Percentiles rank a stretch among this genome's conserved stretches.
These are phyloP conservation scores for Avahi laniger DNA, from an alignment of 2,797 vertebrate species.

Conservation along the genomic window DNA sequence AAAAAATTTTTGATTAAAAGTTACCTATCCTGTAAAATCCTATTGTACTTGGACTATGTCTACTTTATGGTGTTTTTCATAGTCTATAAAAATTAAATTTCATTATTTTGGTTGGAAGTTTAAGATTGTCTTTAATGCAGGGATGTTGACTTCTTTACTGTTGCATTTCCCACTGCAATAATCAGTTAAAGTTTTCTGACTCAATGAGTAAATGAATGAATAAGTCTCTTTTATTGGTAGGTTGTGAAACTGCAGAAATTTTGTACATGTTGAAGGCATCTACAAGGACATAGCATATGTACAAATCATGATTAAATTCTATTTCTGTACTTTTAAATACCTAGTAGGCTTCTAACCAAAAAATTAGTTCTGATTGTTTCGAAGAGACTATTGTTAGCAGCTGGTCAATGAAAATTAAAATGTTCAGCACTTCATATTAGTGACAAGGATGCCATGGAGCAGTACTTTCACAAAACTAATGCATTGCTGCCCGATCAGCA, in stretches of 20 bases:
- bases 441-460: background rate
- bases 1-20: background rate
- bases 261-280: background rate
- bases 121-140: background rate
- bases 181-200: background rate
- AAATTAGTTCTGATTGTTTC: background rate
- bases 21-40: background rate
- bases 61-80: background rate
- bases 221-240: background rate
- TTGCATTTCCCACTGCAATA: background rate
- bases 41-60: background rate
- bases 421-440: background rate
- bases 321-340: conserved; percentile 43
- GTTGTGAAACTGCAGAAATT: background rate
- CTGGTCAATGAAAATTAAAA: conserved; percentile 16
- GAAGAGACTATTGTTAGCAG: background rate
- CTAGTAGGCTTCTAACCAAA: background rate
- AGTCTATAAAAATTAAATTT: background rate
- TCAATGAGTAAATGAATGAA: background rate
- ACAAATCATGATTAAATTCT: background rate
- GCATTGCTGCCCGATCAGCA: background rate
- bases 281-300: background rate
- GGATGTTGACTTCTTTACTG: background rate
- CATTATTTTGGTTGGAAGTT: background rate
- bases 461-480: background rate